phyloP scores from a whole-genome alignment of 2,888 invertebrate species.

The Dicyrtomina minuta region DNA sequence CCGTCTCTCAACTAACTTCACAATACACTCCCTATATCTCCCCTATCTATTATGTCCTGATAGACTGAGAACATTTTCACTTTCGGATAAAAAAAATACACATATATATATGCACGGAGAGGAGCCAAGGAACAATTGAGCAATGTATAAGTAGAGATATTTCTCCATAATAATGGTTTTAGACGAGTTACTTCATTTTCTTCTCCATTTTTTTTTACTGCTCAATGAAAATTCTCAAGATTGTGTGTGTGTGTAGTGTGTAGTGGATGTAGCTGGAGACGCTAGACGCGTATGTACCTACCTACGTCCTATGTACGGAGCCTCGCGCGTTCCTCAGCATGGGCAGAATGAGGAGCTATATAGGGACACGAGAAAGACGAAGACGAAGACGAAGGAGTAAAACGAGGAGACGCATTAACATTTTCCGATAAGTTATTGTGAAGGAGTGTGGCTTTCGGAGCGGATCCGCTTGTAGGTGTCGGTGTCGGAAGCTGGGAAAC shows the following conservation, averaged over 20 bases:
- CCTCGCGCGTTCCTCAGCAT: too few relatives aligned
- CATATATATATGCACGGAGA: background rate
- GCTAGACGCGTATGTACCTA: background rate
- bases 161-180: constrained; percentile 8
- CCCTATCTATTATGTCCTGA: background rate
- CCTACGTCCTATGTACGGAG: background rate
- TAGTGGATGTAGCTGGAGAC: background rate
- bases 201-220: constrained; percentile 5
- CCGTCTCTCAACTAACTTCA: too few relatives aligned
- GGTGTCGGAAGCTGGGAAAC: background rate
- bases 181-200: background rate
- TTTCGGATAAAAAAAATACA: background rate
- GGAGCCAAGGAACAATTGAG: background rate
- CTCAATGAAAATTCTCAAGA: constrained; percentile 8
- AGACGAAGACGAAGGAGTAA: constrained; percentile 1
- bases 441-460: background rate
- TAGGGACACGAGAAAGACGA: background rate
- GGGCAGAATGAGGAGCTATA: too few relatives aligned
- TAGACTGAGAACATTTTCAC: too few relatives aligned
- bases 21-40: background rate
- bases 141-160: background rate
- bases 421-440: constrained; percentile 6
- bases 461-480: background rate
- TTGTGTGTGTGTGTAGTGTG: background rate
- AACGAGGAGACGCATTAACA: constrained; percentile 4